Percentiles rank a stretch among this genome's conserved stretches.
Evolutionary conservation across 2,113 vertebrate species (phyloP).

Genomic region (Regulus satrapa): DNA sequence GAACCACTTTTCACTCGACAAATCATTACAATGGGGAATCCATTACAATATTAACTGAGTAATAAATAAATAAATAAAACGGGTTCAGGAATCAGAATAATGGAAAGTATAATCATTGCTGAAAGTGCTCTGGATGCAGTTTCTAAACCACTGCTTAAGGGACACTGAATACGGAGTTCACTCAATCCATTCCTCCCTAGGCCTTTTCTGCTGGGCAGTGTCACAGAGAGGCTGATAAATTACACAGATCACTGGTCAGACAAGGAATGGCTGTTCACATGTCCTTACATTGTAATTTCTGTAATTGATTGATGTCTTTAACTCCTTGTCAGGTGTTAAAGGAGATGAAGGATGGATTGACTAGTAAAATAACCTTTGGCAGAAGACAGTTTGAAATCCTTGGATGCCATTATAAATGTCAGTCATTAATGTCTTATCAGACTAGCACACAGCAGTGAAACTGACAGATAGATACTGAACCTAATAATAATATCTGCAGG

Average conservation of each 20-base stretch:
- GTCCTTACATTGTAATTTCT: neutral
- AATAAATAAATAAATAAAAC: neutral
- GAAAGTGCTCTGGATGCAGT: neutral
- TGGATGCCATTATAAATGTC: neutral
- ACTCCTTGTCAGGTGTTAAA: neutral
- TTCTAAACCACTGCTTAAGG: neutral
- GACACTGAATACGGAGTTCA: neutral
- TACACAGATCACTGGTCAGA: neutral
- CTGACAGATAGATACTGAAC: neutral
- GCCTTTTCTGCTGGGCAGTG: neutral
- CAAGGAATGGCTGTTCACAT: neutral
- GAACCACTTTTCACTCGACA: neutral
- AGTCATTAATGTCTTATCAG: neutral
- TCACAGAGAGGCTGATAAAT: neutral
- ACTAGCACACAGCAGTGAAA: neutral
- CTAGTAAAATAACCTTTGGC: neutral
- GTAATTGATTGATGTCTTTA: neutral
- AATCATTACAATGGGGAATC: neutral
- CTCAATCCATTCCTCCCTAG: neutral
- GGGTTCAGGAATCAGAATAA: neutral
- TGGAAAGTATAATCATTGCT: neutral
- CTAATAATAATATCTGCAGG: neutral
- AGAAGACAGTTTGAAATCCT: neutral
- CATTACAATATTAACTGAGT: neutral
- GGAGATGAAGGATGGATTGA: neutral